Evolutionary conservation across 2,113 vertebrate genomes (phyloP).

Genomic region (Rhipidura dahli): DNA sequence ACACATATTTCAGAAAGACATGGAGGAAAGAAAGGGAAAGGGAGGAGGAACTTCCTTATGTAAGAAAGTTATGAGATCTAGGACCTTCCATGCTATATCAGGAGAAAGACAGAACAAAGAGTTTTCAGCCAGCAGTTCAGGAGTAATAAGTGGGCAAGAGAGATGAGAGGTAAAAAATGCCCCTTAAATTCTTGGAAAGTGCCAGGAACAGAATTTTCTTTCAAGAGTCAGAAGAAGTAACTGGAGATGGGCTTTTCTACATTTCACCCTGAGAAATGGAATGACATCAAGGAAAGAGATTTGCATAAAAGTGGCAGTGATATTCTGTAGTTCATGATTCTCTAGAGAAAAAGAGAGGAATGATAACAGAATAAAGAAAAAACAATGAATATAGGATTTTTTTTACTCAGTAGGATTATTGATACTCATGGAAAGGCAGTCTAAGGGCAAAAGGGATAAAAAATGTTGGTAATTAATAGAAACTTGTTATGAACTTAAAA

Average conservation of each 20-base stretch:
- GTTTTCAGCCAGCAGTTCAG: not conserved
- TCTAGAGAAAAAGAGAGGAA: not conserved
- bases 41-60: not conserved
- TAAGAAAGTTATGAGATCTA: not conserved
- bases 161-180: not conserved
- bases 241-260: not conserved
- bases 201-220: not conserved
- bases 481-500: not conserved
- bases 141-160: not conserved
- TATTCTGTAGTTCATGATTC: not conserved
- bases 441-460: not conserved
- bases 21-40: not conserved
- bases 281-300: not conserved
- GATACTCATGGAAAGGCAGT: not conserved
- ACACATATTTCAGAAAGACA: not conserved
- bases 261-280: not conserved
- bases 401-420: not conserved
- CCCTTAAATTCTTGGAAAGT: not conserved
- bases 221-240: not conserved
- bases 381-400: not conserved
- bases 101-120: not conserved
- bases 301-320: not conserved
- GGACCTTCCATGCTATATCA: not conserved
- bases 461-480: not conserved
- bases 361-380: not conserved